Percentiles rank a stretch among this genome's conserved stretches.
These are phyloP conservation scores for Tetraodon nigroviridis DNA, from an alignment of 2,113 vertebrate species.

Conservation along the genomic window DNA sequence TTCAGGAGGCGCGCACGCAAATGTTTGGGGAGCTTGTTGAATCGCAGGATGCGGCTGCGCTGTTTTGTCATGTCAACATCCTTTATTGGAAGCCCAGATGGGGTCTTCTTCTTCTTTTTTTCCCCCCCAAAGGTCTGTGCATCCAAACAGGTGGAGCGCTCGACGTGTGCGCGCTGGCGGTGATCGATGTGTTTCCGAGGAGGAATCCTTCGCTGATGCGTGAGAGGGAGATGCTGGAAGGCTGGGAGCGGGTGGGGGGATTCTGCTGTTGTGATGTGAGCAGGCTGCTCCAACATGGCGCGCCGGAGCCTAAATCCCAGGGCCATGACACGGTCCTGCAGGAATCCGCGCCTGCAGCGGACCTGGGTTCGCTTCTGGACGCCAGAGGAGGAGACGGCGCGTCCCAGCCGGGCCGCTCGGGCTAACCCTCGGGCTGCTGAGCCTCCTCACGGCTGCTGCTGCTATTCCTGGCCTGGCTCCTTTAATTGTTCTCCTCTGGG, in stretches of 20 bases:
- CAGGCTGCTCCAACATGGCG: constrained; percentile 68
- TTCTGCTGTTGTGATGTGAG: constrained; percentile 60
- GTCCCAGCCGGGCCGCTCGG: constrained; percentile 16
- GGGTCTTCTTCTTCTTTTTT: constrained; percentile 6
- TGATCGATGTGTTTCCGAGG: neutral
- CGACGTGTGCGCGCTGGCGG: constrained; percentile 49
- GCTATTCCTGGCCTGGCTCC: constrained; percentile 22
- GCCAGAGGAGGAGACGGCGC: constrained; percentile 9
- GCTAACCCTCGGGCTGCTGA: constrained; percentile 9
- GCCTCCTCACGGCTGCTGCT: constrained; percentile 22
- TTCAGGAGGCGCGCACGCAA: neutral
- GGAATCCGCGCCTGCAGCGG: constrained; percentile 51
- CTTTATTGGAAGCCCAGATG: constrained; percentile 8
- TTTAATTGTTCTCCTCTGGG: constrained; percentile 4
- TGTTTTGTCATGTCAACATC: constrained; percentile 40
- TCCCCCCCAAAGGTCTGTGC: neutral
- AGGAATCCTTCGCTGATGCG: too few species aligned
- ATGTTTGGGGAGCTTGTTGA: constrained; percentile 8
- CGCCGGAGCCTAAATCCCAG: constrained; percentile 53
- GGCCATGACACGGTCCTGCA: constrained; percentile 62
- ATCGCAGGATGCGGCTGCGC: constrained; percentile 14
- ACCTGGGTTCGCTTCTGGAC: constrained; percentile 9
- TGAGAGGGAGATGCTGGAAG: constrained; percentile 42
- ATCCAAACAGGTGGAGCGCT: constrained; percentile 56
- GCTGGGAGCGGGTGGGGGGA: constrained; percentile 15